A percentile compares a stretch with the other conserved stretches of the same genome.
These are phyloP conservation scores for Enteromius radiatus DNA, from an alignment of 2,797 vertebrate species.

Conservation along the genomic window DNA sequence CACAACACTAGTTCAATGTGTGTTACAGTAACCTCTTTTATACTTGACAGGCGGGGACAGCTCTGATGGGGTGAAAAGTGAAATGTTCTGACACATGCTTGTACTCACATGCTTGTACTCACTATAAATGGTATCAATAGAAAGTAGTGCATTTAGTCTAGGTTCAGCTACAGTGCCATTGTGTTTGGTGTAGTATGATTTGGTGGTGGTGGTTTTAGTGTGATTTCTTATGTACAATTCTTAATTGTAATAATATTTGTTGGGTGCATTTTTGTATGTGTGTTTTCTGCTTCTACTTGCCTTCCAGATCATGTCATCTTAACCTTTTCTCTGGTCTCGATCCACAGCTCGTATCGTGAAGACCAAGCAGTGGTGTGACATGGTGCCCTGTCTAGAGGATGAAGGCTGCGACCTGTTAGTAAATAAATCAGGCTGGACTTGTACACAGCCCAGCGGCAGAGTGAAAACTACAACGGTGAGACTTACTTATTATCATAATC, in stretches of 20 bases:
- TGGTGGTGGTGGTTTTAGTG: too few relatives aligned
- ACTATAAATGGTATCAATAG: not conserved
- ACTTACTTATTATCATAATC: slow-evolving; percentile 37
- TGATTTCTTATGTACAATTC: too few relatives aligned
- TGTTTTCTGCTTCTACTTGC: not conserved
- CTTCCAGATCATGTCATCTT: slow-evolving; percentile 43
- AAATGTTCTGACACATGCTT: not conserved
- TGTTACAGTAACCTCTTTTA: slow-evolving; percentile 26
- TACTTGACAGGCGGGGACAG: not conserved
- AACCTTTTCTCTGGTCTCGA: slow-evolving; percentile 62
- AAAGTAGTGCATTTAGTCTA: not conserved
- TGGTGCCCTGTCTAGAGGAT: slow-evolving; percentile 98
- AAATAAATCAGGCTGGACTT: slow-evolving; percentile 99
- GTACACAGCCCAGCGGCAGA: slow-evolving; percentile 97
- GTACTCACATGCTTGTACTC: not conserved
- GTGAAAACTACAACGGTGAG: slow-evolving; percentile 98
- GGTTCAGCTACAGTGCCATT: not conserved
- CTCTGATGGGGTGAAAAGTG: slow-evolving; percentile 19
- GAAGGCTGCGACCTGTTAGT: slow-evolving; percentile 97
- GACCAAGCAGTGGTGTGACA: slow-evolving; percentile 99
- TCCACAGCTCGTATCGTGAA: slow-evolving; percentile 92
- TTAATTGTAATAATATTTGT: not conserved
- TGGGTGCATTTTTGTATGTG: too few relatives aligned
- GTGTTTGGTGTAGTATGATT: not conserved
- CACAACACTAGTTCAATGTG: not conserved